phyloP scores from a whole-genome alignment of 2,888 invertebrate species.

The Phalera bucephala region DNA sequence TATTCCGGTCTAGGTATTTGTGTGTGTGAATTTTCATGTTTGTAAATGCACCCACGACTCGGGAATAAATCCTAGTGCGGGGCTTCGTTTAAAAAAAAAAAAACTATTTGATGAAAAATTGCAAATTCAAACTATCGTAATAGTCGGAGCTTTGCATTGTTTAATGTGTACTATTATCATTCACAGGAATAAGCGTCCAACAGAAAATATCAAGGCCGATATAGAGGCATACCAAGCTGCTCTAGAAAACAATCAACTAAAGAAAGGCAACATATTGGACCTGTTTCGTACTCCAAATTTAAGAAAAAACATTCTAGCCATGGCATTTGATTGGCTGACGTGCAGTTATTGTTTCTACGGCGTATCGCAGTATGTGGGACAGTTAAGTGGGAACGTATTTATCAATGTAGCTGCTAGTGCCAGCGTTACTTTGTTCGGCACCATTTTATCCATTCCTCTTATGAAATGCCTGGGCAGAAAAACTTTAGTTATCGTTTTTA shows the following conservation, averaged over 20 bases:
- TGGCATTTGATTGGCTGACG: constrained; percentile 90
- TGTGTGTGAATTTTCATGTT: too few relatives aligned
- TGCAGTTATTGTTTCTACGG: constrained; percentile 91
- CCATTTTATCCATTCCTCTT: constrained; percentile 84
- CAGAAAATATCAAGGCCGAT: constrained; percentile 63
- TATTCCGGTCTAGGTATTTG: too few relatives aligned
- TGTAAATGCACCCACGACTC: too few relatives aligned
- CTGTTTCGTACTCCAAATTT: constrained; percentile 88
- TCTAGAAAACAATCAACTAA: constrained; percentile 50
- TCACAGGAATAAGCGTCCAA: constrained; percentile 73
- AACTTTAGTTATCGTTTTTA: constrained; percentile 85
- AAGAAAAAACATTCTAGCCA: constrained; percentile 86
- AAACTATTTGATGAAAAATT: too few relatives aligned
- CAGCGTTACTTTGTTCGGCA: constrained; percentile 82
- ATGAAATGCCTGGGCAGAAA: constrained; percentile 87
- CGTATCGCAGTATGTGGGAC: constrained; percentile 91
- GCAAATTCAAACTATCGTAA: too few relatives aligned
- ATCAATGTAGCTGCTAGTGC: constrained; percentile 91
- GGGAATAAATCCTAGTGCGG: too few relatives aligned
- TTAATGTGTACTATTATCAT: background rate
- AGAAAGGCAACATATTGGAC: constrained; percentile 84
- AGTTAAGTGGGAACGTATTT: constrained; percentile 91
- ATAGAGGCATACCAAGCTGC: constrained; percentile 62
- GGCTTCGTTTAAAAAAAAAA: too few relatives aligned
- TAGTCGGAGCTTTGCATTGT: too few relatives aligned